Evolutionary conservation across 2,113 vertebrate genomes (phyloP), one percentile per base, ranked within the genome.

Genomic region (Passer montanus): DNA sequence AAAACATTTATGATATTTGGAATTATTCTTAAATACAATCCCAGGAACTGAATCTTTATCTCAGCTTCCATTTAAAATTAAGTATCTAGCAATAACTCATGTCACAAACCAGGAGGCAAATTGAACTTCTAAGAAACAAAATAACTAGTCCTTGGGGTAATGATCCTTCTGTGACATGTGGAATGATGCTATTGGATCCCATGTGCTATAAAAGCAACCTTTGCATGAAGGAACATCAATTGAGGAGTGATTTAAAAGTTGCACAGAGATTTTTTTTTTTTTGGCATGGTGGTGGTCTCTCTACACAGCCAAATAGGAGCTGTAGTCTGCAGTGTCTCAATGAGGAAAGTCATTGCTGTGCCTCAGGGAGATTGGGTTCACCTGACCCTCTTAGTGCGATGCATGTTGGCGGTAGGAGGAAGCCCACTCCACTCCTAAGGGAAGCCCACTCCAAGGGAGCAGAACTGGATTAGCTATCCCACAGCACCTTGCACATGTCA

Each of bases 401-500:
- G n/a, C 11, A 17, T 2, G 1, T 7, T 4, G 5, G 49, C 43
- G 37, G 47, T 56, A 79, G n/a, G 37, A 62, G 14, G 44, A 23
- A 87, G 5, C 56, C 33, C 20, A 47, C 37, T 69, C 55, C 50
- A 14, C 8, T 50, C 41, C 70, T 39, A 81, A 20, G 26, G 47
- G 47, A 46, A 46, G 44, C 44, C 43, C 39, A 20, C 26, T 84
- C 14, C n/a, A 75, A 55, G 23, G 21, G 28, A 62, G 37, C 1
- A 2, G 69, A 35, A 68, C 31, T 2, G 0, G 35, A 50, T 46
- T 64, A 77, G 46, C 41, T 62, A 24, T 63, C 46, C 22, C 2
- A 3, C 28, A 64, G 41, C 0, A 1, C 28, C n/a, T 37, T 27
- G 37, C 1, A 2, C 8, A 3, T 31, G 28, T 21, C 30, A 11